phyloP scores from a whole-genome alignment of 2,888 invertebrate species.

The Pheosia gnoma region DNA sequence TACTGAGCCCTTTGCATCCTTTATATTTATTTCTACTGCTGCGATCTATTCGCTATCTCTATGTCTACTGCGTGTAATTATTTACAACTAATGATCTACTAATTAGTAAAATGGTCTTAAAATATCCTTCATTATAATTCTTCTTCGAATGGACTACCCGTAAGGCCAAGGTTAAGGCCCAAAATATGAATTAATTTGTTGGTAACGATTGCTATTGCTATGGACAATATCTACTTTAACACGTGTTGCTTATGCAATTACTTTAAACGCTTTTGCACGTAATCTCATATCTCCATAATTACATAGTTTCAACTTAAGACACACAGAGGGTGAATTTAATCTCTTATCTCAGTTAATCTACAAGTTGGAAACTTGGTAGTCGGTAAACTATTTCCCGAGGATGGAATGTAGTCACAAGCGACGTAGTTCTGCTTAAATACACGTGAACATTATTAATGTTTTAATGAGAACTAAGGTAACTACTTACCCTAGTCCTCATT shows the following conservation, averaged over 20 bases:
- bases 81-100: no score
- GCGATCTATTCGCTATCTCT: not conserved
- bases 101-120: no score
- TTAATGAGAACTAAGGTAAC: slow-evolving; percentile 8
- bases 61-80: no score
- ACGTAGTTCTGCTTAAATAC: slow-evolving; percentile 37
- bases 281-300: slow-evolving; percentile 18
- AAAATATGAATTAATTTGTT: no score
- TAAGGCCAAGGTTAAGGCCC: no score
- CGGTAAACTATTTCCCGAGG: slow-evolving; percentile 60
- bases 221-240: no score
- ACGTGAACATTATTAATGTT: slow-evolving; percentile 33
- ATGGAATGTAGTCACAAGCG: slow-evolving; percentile 59
- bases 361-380: slow-evolving; percentile 53
- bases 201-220: no score
- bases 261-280: slow-evolving; percentile 3
- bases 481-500: not conserved
- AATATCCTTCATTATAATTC: no score
- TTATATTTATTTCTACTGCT: not conserved
- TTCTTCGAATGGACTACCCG: no score
- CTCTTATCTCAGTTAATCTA: slow-evolving; percentile 57
- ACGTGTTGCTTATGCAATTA: no score
- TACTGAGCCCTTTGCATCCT: slow-evolving; percentile 8
- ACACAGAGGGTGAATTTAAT: slow-evolving; percentile 56
- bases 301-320: slow-evolving; percentile 22